Conservation (phyloP, 2,113 vertebrate genomes). For the Oceanodroma tethys region DNA sequence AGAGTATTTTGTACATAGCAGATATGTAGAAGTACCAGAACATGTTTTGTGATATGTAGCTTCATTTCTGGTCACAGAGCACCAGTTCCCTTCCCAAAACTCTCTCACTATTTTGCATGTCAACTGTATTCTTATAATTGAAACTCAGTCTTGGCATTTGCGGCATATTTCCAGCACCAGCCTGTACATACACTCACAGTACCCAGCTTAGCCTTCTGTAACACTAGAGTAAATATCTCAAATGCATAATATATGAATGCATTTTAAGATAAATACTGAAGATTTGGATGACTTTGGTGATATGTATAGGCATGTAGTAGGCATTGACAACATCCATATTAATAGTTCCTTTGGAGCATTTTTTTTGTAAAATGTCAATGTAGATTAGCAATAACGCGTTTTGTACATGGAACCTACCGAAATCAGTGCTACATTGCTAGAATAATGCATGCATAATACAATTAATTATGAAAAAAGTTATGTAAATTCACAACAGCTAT, state of each 20-base stretch:
- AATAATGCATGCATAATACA: neutral
- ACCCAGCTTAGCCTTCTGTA: neutral
- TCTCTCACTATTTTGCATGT: neutral
- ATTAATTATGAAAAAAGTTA: neutral
- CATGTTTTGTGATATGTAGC: accelerated
- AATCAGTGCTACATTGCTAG: neutral
- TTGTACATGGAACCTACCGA: neutral
- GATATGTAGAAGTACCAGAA: neutral
- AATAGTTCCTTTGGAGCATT: neutral
- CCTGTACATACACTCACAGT: neutral
- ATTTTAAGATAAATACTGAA: neutral
- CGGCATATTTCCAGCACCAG: neutral
- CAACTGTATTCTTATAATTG: neutral
- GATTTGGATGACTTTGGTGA: neutral
- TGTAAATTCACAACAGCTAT: neutral
- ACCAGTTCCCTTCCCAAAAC: neutral
- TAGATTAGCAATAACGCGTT: neutral
- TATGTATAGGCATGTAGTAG: neutral
- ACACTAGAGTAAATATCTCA: neutral
- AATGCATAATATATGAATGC: neutral
- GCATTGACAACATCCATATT: neutral
- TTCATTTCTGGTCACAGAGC: neutral
- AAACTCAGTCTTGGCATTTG: neutral
- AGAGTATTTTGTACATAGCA: neutral
- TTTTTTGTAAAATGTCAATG: neutral